phyloP scores from a whole-genome alignment of 2,888 invertebrate species.

The Nasonovia ribisnigri region DNA sequence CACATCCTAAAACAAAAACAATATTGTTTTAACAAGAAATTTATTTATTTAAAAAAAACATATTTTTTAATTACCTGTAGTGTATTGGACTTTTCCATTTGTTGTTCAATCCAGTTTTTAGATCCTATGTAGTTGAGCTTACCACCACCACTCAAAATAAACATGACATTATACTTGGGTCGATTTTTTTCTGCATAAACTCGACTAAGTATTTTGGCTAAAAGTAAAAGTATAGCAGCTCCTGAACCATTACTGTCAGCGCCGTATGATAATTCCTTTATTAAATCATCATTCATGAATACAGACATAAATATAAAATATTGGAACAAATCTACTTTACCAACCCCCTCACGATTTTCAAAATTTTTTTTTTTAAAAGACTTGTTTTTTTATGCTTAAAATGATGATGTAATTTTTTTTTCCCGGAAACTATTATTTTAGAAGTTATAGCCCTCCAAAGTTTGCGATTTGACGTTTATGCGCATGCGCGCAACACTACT shows the following conservation, averaged over 20 bases:
- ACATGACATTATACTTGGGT: constrained; percentile 84
- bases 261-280: constrained; percentile 86
- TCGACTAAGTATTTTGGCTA: constrained; percentile 89
- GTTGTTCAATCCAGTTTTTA: constrained; percentile 96
- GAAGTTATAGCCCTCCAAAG: too few relatives aligned
- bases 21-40: constrained; percentile 66
- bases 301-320: too few relatives aligned
- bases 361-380: too few relatives aligned
- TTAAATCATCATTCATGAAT: constrained; percentile 60
- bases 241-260: constrained; percentile 95
- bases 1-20: constrained; percentile 78
- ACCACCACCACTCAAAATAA: constrained; percentile 91
- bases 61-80: constrained; percentile 50
- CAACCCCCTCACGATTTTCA: too few relatives aligned
- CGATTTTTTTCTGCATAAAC: constrained; percentile 83
- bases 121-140: constrained; percentile 95
- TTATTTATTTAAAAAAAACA: background rate
- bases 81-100: constrained; percentile 82
- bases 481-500: too few relatives aligned
- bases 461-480: too few relatives aligned
- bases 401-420: too few relatives aligned
- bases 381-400: too few relatives aligned
- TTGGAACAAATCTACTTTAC: too few relatives aligned
- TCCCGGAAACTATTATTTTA: too few relatives aligned
- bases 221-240: constrained; percentile 86